phyloP scores from a whole-genome alignment of 2,113 vertebrate genomes.

The Brachirus orientalis region DNA sequence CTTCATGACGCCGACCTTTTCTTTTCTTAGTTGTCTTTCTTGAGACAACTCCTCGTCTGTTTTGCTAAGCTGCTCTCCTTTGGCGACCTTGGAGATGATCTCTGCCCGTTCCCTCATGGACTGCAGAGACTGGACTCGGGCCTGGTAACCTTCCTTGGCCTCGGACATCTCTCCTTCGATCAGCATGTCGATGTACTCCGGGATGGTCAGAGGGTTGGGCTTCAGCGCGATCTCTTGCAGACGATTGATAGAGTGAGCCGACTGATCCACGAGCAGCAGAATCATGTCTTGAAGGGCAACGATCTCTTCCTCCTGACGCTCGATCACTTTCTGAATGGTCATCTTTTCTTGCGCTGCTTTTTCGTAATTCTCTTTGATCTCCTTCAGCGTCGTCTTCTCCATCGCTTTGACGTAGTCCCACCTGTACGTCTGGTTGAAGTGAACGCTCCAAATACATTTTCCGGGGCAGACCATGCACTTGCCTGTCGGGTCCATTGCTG shows the following conservation, averaged over 20 bases:
- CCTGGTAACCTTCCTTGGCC: constrained; percentile 35
- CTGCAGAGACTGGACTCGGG: constrained; percentile 46
- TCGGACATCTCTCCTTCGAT: constrained; percentile 59
- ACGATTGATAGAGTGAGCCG: constrained; percentile 35
- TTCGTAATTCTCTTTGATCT: constrained; percentile 40
- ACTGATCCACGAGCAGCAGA: constrained; percentile 28
- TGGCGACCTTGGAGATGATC: constrained; percentile 40
- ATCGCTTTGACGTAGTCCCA: constrained; percentile 47
- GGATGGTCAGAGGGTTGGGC: constrained; percentile 56
- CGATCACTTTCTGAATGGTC: constrained; percentile 28
- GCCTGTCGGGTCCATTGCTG: constrained; percentile 15
- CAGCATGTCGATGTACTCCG: constrained; percentile 66
- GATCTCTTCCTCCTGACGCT: constrained; percentile 46
- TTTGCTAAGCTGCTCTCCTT: background rate
- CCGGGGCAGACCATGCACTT: constrained; percentile 55
- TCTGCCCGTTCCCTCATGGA: constrained; percentile 26
- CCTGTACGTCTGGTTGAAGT: constrained; percentile 41
- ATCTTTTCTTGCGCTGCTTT: constrained; percentile 32
- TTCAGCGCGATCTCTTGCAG: constrained; percentile 67
- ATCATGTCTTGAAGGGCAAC: constrained; percentile 13
- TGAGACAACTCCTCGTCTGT: background rate
- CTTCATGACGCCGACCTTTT: accelerated
- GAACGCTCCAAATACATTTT: constrained; percentile 40
- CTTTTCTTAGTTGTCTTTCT: background rate
- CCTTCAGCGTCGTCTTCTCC: constrained; percentile 36